Percentiles rank a stretch among this genome's conserved stretches.
Evolutionary conservation across 2,113 vertebrate species (phyloP).

Genomic region (Macaca mulatta): DNA sequence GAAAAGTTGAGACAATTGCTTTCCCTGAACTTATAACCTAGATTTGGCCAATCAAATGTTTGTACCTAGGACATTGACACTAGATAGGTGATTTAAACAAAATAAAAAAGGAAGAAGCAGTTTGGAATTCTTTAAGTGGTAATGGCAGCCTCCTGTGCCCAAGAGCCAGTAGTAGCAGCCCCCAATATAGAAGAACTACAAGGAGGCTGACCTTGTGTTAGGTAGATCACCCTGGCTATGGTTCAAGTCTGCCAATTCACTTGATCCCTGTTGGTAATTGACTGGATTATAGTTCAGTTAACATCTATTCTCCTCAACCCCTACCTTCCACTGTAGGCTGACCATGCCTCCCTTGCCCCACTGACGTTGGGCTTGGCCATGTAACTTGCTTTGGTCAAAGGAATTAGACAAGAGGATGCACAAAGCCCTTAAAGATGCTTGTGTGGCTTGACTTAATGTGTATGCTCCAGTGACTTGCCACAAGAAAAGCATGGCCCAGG

Average conservation of each 20-base stretch:
- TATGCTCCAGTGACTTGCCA: neutral
- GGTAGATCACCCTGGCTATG: neutral
- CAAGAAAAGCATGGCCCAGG: neutral
- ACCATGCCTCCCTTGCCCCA: neutral
- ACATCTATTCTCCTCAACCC: neutral
- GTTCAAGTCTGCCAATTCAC: neutral
- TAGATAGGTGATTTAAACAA: neutral
- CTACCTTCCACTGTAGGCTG: neutral
- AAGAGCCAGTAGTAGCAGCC: neutral
- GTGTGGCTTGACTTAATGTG: neutral
- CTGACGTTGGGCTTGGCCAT: neutral
- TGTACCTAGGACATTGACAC: neutral
- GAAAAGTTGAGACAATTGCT: neutral
- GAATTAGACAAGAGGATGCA: neutral
- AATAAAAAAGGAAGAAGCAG: neutral
- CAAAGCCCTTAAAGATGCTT: neutral
- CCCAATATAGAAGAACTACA: neutral
- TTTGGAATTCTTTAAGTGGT: neutral
- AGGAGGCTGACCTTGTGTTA: neutral
- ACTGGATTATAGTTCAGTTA: neutral
- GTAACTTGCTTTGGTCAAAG: neutral
- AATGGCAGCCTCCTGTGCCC: neutral
- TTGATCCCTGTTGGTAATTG: neutral
- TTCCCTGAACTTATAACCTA: neutral
- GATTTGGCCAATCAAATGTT: neutral